These are phyloP conservation scores for Craniophora ligustri DNA, from an alignment of 2,888 invertebrate genomes.

Conservation along the genomic window DNA sequence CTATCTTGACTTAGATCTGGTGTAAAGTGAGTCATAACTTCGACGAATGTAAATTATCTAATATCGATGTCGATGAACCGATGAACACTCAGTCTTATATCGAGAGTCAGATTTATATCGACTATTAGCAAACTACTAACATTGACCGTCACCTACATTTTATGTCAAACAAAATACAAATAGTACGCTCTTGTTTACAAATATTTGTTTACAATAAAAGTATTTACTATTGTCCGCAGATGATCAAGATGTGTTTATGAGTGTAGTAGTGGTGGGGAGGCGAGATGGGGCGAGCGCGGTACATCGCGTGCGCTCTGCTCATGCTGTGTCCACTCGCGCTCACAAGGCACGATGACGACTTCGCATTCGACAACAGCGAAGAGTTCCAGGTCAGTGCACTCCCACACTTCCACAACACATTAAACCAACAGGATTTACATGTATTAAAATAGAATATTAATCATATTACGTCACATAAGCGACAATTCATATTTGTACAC, in stretches of 20 bases:
- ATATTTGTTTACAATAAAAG: slow-evolving; percentile 2
- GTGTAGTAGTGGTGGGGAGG: slow-evolving; percentile 56
- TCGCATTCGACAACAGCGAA: slow-evolving; percentile 85
- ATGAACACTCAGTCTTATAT: no score
- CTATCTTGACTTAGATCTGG: no score
- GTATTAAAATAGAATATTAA: slow-evolving; percentile 50
- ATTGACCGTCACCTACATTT: no score
- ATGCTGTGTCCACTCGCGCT: slow-evolving; percentile 81
- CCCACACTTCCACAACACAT: slow-evolving; percentile 25
- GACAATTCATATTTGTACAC: slow-evolving; percentile 23
- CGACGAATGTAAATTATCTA: not conserved
- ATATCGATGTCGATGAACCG: not conserved
- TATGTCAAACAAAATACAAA: not conserved
- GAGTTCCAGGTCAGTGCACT: slow-evolving; percentile 78
- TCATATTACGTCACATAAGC: slow-evolving; percentile 40
- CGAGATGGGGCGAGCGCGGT: slow-evolving; percentile 75
- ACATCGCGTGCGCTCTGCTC: slow-evolving; percentile 76
- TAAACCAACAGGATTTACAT: slow-evolving; percentile 43
- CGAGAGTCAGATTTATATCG: no score
- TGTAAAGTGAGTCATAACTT: no score
- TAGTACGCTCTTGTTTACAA: slow-evolving; percentile 10
- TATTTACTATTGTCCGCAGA: slow-evolving; percentile 70
- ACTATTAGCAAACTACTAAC: no score
- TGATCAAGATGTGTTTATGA: slow-evolving; percentile 82
- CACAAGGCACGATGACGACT: slow-evolving; percentile 84